A percentile compares a stretch with the other conserved stretches of the same genome.
Evolutionary conservation across 2,113 vertebrate genomes (phyloP).

Genomic region (Osmerus mordax): DNA sequence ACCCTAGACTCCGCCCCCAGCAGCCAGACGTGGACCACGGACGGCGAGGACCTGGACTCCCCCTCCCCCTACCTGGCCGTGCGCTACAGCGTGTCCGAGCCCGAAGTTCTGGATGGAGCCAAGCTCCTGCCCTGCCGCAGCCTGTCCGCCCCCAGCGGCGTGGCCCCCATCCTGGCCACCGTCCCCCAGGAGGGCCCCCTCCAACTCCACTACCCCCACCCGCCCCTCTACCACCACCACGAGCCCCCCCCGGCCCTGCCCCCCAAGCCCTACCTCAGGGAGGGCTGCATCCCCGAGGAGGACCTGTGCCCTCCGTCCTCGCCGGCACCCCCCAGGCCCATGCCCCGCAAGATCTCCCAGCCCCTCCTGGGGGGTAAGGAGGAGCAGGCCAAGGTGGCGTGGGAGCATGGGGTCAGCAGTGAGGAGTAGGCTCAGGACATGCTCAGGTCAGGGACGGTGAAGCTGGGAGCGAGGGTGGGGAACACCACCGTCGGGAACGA

Average conservation of each 20-base stretch:
- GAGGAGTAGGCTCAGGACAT: constrained; percentile 61
- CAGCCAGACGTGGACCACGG: constrained; percentile 73
- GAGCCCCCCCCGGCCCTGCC: constrained; percentile 82
- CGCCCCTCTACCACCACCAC: constrained; percentile 61
- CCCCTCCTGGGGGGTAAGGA: constrained; percentile 82
- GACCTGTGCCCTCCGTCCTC: constrained; percentile 46
- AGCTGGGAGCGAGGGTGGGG: neutral
- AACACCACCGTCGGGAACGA: too few relatives aligned
- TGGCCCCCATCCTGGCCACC: constrained; percentile 59
- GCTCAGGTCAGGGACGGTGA: neutral
- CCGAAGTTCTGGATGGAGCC: constrained; percentile 84
- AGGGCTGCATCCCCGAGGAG: constrained; percentile 84
- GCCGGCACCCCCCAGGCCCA: constrained; percentile 65
- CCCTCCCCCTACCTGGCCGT: constrained; percentile 85
- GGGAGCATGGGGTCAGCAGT: constrained; percentile 86
- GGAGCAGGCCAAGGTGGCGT: constrained; percentile 88
- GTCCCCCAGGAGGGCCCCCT: constrained; percentile 64
- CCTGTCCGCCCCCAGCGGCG: constrained; percentile 85
- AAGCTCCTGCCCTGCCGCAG: constrained; percentile 87
- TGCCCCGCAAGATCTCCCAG: constrained; percentile 84
- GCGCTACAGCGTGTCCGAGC: constrained; percentile 90
- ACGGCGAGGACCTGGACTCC: constrained; percentile 80
- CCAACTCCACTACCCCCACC: constrained; percentile 59
- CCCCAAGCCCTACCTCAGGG: constrained; percentile 90
- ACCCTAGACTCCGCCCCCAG: constrained; percentile 78